These are phyloP conservation scores for Clarias platycephalus DNA, from an alignment of 2,797 vertebrate genomes.

Conservation along the genomic window DNA sequence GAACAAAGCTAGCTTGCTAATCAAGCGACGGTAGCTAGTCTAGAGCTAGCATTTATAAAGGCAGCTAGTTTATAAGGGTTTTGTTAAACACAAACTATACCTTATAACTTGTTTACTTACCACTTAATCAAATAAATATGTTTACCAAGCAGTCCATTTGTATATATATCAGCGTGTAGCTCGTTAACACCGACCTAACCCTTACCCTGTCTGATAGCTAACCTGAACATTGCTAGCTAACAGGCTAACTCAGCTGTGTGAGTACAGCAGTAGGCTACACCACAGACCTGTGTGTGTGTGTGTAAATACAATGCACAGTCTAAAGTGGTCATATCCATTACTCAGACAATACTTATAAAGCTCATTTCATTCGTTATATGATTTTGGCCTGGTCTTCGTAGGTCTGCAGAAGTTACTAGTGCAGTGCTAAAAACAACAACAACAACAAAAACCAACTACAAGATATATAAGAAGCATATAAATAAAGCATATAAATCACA, in stretches of 20 bases:
- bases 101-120: conserved; percentile 26
- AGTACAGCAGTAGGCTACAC: neutral
- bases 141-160: conserved; percentile 5
- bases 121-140: conserved; percentile 36
- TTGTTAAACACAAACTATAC: neutral
- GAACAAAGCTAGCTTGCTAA: conserved; percentile 4
- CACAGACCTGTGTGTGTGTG: neutral
- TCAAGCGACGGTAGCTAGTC: neutral
- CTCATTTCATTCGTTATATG: neutral
- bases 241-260: neutral
- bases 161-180: neutral
- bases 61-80: neutral
- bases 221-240: conserved; percentile 4
- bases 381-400: neutral
- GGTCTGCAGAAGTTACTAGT: too few relatives aligned
- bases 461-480: too few relatives aligned
- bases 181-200: neutral
- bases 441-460: too few relatives aligned
- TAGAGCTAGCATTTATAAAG: neutral
- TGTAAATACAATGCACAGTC: neutral
- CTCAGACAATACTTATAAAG: neutral
- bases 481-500: too few relatives aligned
- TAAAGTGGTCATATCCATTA: neutral
- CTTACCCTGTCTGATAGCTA: neutral
- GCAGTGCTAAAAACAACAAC: too few relatives aligned